phyloP scores from a whole-genome alignment of 1,140 invertebrate genomes.

The Arctopsyche grandis region DNA sequence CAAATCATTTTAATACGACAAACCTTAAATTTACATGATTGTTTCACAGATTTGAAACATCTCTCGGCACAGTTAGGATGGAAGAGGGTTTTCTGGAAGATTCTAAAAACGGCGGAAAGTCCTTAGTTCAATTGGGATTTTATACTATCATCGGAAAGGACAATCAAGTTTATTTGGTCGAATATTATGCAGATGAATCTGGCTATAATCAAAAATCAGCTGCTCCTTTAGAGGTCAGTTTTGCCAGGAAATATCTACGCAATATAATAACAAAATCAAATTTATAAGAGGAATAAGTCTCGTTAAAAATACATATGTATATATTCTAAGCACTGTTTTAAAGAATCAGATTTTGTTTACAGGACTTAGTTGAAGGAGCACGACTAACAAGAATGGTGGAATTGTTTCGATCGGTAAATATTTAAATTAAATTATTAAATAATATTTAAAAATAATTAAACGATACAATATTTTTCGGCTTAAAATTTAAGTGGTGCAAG shows the following conservation, averaged over 20 bases:
- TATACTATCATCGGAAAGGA: neutral
- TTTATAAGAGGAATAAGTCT: too few species aligned
- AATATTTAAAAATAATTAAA: too few species aligned
- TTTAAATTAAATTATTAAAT: too few species aligned
- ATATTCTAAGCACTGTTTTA: too few species aligned
- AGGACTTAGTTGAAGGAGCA: neutral
- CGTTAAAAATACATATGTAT: too few species aligned
- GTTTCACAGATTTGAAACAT: neutral
- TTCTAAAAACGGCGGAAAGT: neutral
- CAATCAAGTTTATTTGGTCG: neutral
- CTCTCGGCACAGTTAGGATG: neutral
- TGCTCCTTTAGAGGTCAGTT: neutral
- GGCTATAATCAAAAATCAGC: neutral
- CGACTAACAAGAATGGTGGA: too few species aligned
- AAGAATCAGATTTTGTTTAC: neutral
- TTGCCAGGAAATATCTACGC: neutral
- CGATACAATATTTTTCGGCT: too few species aligned
- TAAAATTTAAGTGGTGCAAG: too few species aligned
- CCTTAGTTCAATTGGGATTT: neutral
- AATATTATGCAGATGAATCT: conserved; percentile 18
- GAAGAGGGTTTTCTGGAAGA: conserved; percentile 1
- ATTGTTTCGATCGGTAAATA: too few species aligned
- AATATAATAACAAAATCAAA: too few species aligned
- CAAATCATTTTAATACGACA: neutral
- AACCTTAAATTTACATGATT: neutral